Evolutionary conservation across 2,888 invertebrate genomes (phyloP).

Genomic region (Eupithecia pulchellata): DNA sequence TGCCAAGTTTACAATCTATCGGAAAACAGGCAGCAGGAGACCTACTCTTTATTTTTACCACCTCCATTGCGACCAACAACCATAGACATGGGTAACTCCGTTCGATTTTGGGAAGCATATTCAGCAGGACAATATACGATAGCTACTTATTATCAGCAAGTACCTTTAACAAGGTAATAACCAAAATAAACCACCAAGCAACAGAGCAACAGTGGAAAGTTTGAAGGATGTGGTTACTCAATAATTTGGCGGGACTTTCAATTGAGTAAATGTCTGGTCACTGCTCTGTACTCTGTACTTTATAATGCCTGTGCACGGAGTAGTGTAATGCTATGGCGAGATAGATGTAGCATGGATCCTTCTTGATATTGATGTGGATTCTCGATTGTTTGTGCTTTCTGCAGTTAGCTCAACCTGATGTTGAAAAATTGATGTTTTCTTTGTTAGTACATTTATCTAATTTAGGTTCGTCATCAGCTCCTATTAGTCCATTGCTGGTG

Average conservation of each 20-base stretch:
- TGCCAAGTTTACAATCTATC: too few species aligned
- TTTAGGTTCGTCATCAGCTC: too few species aligned
- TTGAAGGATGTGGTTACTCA: constrained; percentile 66
- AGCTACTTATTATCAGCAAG: neutral
- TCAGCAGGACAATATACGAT: neutral
- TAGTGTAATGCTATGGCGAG: neutral
- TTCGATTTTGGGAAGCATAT: neutral
- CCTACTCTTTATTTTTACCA: too few species aligned
- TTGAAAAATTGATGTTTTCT: too few species aligned
- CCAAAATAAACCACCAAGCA: constrained; percentile 35
- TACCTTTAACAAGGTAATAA: constrained; percentile 1
- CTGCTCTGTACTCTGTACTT: constrained; percentile 15
- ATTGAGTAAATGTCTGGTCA: constrained; percentile 53
- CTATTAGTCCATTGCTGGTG: too few species aligned
- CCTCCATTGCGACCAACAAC: too few species aligned
- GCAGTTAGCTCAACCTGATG: too few species aligned
- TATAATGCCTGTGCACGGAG: constrained; percentile 19
- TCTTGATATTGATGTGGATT: too few species aligned
- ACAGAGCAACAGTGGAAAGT: constrained; percentile 61
- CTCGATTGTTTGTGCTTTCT: too few species aligned
- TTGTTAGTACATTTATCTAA: too few species aligned
- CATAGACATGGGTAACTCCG: neutral
- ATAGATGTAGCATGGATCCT: neutral
- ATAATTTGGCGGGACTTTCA: constrained; percentile 58
- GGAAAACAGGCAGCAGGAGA: neutral